phyloP scores from a whole-genome alignment of 2,797 vertebrate genomes.

The Spea hammondii region DNA sequence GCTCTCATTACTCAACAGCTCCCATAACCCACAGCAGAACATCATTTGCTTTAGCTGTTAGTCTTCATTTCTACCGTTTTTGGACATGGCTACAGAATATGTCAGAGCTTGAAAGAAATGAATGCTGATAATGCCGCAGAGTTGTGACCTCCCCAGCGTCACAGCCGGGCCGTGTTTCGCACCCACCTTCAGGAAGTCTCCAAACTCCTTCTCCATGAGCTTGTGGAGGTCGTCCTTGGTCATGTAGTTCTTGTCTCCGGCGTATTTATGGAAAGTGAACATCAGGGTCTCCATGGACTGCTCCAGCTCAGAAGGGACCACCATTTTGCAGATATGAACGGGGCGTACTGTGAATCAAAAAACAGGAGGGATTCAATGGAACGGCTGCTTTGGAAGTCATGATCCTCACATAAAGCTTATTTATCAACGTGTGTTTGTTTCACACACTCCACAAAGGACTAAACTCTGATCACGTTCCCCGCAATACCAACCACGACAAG shows the following conservation, averaged over 20 bases:
- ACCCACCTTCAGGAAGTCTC: constrained; percentile 70
- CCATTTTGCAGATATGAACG: constrained; percentile 54
- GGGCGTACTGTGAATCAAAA: constrained; percentile 9
- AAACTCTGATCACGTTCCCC: too few species aligned
- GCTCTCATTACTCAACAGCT: too few species aligned
- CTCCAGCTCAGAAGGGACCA: constrained; percentile 63
- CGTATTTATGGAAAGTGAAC: constrained; percentile 70
- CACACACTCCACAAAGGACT: too few species aligned
- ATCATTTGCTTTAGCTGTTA: too few species aligned
- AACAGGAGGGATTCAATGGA: not conserved
- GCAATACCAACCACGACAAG: too few species aligned
- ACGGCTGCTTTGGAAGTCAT: not conserved
- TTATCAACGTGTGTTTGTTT: too few species aligned
- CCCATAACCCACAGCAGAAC: too few species aligned
- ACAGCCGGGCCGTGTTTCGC: not conserved
- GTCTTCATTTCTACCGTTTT: too few species aligned
- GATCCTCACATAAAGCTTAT: too few species aligned
- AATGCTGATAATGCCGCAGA: too few species aligned
- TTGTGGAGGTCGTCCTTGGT: constrained; percentile 73
- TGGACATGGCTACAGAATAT: too few species aligned
- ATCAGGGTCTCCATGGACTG: constrained; percentile 73
- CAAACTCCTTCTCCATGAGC: constrained; percentile 73
- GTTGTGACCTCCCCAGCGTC: not conserved
- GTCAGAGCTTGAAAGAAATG: too few species aligned
- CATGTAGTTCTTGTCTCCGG: constrained; percentile 70